phyloP scores from a whole-genome alignment of 2,113 vertebrate genomes.

The Grantiella picta region DNA sequence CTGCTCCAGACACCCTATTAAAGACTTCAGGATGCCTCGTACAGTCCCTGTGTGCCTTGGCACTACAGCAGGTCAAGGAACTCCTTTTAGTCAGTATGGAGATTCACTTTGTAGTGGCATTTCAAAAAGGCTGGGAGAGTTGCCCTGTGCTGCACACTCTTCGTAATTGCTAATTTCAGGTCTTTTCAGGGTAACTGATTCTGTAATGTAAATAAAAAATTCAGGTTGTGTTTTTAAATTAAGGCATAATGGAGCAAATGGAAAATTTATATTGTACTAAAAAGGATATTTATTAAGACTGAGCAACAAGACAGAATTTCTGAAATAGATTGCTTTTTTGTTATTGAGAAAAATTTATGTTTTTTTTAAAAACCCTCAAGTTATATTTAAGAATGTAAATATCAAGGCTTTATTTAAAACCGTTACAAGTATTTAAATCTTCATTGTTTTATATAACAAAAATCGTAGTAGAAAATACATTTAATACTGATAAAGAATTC shows the following conservation, averaged over 20 bases:
- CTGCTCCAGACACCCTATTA: slow-evolving; percentile 47
- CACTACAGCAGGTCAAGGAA: slow-evolving; percentile 53
- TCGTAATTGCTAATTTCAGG: slow-evolving; percentile 17
- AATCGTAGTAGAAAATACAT: not conserved
- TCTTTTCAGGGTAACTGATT: slow-evolving; percentile 17
- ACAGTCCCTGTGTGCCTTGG: slow-evolving; percentile 29
- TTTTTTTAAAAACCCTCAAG: not conserved
- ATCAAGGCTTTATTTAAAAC: not conserved
- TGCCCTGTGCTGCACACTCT: not conserved
- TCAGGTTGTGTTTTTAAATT: slow-evolving; percentile 2
- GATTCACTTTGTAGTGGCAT: slow-evolving; percentile 8
- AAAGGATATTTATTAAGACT: not conserved
- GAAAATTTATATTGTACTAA: slow-evolving; percentile 22
- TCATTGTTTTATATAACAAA: not conserved
- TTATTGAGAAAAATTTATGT: not conserved
- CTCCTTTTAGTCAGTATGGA: slow-evolving; percentile 45
- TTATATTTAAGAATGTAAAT: not conserved
- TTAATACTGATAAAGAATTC: not conserved
- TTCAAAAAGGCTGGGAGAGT: not conserved
- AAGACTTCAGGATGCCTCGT: slow-evolving; percentile 30
- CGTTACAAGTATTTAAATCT: not conserved
- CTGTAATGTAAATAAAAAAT: slow-evolving; percentile 13
- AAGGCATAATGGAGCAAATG: not conserved
- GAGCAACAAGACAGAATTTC: not conserved
- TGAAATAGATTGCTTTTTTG: not conserved